A percentile compares a stretch with the other conserved stretches of the same genome.
Conservation (phyloP, 2,113 vertebrate species). For the Oceanodroma tethys region DNA sequence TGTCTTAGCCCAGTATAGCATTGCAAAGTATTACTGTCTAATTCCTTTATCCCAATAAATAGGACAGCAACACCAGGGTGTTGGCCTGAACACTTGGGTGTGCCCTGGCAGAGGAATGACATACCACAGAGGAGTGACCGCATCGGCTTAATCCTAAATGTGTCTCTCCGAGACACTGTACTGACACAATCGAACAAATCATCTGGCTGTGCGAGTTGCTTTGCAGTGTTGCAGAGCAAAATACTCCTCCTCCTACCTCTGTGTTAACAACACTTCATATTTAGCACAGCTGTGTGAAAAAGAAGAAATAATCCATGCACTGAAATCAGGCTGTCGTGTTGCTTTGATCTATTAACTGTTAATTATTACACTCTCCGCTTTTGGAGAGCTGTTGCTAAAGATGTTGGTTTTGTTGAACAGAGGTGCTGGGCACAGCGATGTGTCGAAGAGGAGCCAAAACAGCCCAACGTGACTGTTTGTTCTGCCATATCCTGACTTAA, state of each 20-base stretch:
- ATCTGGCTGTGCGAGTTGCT: neutral
- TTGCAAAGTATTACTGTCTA: neutral
- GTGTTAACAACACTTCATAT: accelerated
- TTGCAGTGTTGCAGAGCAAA: neutral
- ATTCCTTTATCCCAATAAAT: neutral
- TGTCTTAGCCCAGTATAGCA: neutral
- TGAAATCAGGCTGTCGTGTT: neutral
- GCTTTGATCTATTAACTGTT: neutral
- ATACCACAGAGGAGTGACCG: neutral
- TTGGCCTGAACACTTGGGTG: neutral
- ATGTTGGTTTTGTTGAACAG: accelerated
- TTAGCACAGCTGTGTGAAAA: neutral
- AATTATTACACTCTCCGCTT: accelerated
- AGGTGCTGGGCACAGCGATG: neutral
- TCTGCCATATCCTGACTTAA: neutral
- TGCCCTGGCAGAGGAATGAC: neutral
- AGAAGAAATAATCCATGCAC: neutral
- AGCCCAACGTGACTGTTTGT: neutral
- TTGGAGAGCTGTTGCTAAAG: accelerated
- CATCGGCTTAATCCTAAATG: neutral
- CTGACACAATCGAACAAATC: neutral
- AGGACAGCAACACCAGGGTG: neutral
- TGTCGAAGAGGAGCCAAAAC: neutral
- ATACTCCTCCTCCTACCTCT: neutral
- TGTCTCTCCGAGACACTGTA: neutral